These are phyloP conservation scores for Diphyllodes magnificus DNA, from an alignment of 2,113 vertebrate genomes.

Conservation along the genomic window DNA sequence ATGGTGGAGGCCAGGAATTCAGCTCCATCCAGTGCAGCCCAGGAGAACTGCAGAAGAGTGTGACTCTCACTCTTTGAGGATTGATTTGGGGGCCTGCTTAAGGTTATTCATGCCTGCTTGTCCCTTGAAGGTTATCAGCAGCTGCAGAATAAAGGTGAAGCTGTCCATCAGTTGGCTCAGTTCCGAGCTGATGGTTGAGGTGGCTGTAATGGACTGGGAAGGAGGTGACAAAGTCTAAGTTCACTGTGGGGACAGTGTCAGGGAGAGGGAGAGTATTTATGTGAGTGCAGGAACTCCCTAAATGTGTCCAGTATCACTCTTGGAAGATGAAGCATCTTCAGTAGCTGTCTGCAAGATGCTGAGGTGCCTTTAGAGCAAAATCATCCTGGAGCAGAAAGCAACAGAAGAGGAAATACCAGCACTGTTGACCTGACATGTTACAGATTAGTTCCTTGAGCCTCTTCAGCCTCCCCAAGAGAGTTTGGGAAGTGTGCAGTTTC, in stretches of 20 bases:
- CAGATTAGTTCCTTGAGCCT: neutral
- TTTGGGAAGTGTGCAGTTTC: neutral
- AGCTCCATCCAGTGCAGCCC: accelerated
- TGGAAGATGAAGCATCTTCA: neutral
- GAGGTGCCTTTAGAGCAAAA: neutral
- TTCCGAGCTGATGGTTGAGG: neutral
- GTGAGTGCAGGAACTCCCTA: neutral
- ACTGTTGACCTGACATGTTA: neutral
- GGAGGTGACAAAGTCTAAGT: neutral
- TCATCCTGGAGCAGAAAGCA: neutral
- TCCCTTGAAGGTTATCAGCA: neutral
- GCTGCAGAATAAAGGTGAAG: neutral
- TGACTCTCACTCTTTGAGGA: neutral
- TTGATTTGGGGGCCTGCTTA: neutral
- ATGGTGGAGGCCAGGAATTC: neutral
- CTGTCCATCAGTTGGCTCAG: neutral
- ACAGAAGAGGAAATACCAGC: neutral
- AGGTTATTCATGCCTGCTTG: neutral
- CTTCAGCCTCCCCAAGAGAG: neutral
- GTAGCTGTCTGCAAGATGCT: neutral
- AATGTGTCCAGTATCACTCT: neutral
- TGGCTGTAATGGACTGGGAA: neutral
- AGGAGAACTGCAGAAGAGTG: neutral
- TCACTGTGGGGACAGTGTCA: accelerated
- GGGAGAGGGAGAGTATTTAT: neutral